Evolutionary conservation across 2,888 invertebrate species (phyloP).

Genomic region (Drosophila siamana): DNA sequence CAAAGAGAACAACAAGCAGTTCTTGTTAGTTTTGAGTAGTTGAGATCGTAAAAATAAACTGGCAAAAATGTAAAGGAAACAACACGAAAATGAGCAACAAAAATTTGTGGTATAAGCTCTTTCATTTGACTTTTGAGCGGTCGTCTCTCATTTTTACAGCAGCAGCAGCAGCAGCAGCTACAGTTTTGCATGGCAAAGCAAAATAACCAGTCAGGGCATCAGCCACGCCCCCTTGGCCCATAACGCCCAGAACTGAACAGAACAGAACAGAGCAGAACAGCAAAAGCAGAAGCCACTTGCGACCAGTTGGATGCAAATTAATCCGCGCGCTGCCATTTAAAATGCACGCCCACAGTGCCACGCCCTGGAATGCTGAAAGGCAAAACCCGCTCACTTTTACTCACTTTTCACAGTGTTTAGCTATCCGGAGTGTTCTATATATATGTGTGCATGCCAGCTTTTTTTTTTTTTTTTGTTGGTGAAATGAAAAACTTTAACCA

Average conservation of each 20-base stretch:
- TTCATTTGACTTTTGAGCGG: constrained; percentile 35
- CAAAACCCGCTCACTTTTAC: constrained; percentile 17
- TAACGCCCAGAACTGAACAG: constrained; percentile 1
- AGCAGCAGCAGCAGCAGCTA: constrained; percentile 17
- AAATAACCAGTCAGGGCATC: background rate
- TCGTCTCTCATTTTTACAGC: constrained; percentile 27
- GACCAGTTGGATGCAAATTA: constrained; percentile 49
- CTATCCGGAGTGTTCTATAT: constrained; percentile 5
- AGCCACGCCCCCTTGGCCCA: constrained; percentile 29
- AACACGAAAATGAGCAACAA: constrained; percentile 16
- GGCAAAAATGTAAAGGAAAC: background rate
- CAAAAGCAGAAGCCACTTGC: constrained; percentile 28
- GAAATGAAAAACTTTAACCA: constrained; percentile 40
- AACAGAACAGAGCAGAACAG: background rate
- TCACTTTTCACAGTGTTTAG: constrained; percentile 25
- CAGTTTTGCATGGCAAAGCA: constrained; percentile 27
- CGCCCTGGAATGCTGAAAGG: constrained; percentile 20
- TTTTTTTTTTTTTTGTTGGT: constrained; percentile 1
- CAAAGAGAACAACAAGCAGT: constrained; percentile 7
- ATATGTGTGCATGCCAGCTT: background rate
- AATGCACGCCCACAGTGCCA: constrained; percentile 38
- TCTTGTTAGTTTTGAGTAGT: constrained; percentile 13
- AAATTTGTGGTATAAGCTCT: constrained; percentile 19
- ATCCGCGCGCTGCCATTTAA: constrained; percentile 25
- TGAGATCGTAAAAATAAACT: constrained; percentile 28